These are phyloP conservation scores for Neodon shergylaensis DNA, from an alignment of 2,113 vertebrate species.

Conservation along the genomic window DNA sequence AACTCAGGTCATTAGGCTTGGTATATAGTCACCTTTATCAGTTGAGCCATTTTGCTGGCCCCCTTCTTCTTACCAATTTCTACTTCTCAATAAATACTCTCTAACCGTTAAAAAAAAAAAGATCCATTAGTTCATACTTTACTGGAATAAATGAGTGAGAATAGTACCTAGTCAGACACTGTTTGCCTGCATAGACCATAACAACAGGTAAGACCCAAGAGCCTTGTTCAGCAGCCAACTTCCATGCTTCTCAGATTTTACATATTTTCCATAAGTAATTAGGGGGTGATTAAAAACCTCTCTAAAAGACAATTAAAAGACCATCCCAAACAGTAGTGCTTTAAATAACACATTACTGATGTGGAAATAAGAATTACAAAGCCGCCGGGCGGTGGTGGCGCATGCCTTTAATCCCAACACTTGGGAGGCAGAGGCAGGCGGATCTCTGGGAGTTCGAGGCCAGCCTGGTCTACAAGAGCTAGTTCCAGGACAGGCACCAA, in stretches of 20 bases:
- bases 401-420: no score
- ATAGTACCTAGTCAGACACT: not conserved
- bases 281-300: not conserved
- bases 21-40: no score
- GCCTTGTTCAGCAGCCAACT: not conserved
- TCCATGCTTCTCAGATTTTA: not conserved
- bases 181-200: not conserved
- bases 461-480: no score
- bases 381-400: not conserved
- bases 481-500: no score
- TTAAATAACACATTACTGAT: not conserved
- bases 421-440: no score
- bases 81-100: no score
- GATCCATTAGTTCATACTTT: conserved; percentile 1
- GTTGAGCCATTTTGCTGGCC: no score
- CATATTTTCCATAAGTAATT: conserved; percentile 22
- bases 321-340: not conserved
- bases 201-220: not conserved
- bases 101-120: no score
- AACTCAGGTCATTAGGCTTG: no score
- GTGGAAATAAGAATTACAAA: not conserved
- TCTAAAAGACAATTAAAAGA: conserved; percentile 9
- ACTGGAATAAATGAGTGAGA: not conserved
- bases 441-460: no score
- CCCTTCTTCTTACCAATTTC: no score